Evolutionary conservation across 2,797 vertebrate genomes (phyloP).

Genomic region (Poecilia velifera): DNA sequence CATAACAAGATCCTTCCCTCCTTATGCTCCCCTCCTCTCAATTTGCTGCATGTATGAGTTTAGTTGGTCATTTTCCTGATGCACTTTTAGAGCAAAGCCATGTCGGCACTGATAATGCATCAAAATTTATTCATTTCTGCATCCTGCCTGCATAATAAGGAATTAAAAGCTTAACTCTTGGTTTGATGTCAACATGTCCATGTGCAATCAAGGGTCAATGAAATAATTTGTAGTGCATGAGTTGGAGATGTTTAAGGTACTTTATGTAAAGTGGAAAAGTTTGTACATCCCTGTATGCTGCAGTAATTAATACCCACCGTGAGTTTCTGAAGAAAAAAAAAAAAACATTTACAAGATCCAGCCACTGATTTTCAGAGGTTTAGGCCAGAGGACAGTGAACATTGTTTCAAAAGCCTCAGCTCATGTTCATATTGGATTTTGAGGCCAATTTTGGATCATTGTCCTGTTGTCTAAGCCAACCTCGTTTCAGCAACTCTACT

Average conservation of each 20-base stretch:
- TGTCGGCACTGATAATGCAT: slow-evolving; percentile 35
- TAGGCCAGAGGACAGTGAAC: slow-evolving; percentile 8
- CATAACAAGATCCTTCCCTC: slow-evolving; percentile 68
- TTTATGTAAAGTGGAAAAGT: not conserved
- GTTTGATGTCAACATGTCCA: not conserved
- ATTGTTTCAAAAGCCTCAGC: slow-evolving; percentile 1
- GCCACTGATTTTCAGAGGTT: not conserved
- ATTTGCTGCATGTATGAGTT: slow-evolving; percentile 46
- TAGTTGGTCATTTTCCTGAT: slow-evolving; percentile 52
- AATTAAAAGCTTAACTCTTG: slow-evolving; percentile 2
- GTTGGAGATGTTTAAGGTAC: not conserved
- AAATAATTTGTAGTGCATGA: not conserved
- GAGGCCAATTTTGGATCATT: slow-evolving; percentile 9
- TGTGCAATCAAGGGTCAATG: not conserved
- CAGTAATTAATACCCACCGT: not conserved
- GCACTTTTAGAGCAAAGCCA: slow-evolving; percentile 18
- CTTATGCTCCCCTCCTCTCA: slow-evolving; percentile 60
- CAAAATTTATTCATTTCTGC: slow-evolving; percentile 2
- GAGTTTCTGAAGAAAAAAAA: not conserved
- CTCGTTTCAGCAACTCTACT: slow-evolving; percentile 17
- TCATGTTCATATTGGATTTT: slow-evolving; percentile 15
- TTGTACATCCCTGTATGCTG: not conserved
- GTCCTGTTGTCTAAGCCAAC: slow-evolving; percentile 11
- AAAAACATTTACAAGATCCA: slow-evolving; percentile 7
- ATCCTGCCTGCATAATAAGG: slow-evolving; percentile 2